Percentiles rank a stretch among this genome's conserved stretches.
phyloP scores from a whole-genome alignment of 2,888 invertebrate genomes.

The Cryptus viduatorius region DNA sequence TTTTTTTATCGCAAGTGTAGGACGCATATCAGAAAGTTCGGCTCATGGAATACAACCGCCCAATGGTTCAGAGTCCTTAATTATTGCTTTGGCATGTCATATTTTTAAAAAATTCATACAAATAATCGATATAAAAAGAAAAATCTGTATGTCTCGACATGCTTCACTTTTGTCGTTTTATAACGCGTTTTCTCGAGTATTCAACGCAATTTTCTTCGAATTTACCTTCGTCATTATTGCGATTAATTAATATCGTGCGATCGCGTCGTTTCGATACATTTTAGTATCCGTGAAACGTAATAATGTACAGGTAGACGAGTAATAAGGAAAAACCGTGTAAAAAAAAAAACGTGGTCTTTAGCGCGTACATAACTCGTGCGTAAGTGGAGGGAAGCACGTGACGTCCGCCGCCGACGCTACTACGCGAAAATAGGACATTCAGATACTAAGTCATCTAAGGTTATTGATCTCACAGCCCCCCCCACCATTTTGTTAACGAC shows the following conservation, averaged over 20 bases:
- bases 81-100: constrained; percentile 79
- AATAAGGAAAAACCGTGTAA: background rate
- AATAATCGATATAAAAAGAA: background rate
- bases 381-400: constrained; percentile 14
- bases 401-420: background rate
- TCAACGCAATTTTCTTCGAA: background rate
- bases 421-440: constrained; percentile 41
- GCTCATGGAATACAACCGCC: constrained; percentile 75
- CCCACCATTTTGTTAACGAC: background rate
- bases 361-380: background rate
- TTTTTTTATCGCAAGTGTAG: constrained; percentile 69
- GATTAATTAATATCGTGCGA: background rate
- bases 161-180: constrained; percentile 15
- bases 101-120: constrained; percentile 65
- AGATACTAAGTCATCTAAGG: constrained; percentile 56
- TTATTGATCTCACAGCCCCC: constrained; percentile 58
- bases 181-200: background rate
- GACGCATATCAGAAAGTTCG: constrained; percentile 82
- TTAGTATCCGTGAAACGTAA: background rate
- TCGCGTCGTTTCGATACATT: background rate
- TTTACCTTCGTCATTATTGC: constrained; percentile 44
- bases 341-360: background rate
- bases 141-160: constrained; percentile 55
- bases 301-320: too few relatives aligned
- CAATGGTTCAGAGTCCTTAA: constrained; percentile 81